Evolutionary conservation across 53 echinoderm and acorn worm genomes (phyloP), one percentile per base, ranked within the genome.

Genomic region (Actinopyga echinites): DNA sequence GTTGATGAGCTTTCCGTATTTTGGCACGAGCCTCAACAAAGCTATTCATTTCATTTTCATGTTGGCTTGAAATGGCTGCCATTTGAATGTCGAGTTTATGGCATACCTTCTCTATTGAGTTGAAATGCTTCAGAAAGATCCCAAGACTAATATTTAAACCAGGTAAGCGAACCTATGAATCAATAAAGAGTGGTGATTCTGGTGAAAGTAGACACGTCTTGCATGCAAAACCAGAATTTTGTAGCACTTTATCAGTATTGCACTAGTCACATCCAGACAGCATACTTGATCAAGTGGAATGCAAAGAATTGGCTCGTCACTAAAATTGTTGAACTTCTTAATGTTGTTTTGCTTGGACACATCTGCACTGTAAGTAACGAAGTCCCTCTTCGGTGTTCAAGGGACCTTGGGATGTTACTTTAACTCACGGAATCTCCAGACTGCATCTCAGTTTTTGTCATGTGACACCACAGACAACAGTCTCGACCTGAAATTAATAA

Each of bases 391-490:
- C 28, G 22, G 62, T 8, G 62, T 62, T 62, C 30, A 12, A 62
- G 1, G 13, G 17, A 17, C 5, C 62, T 13, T 62, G 62, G 25
- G 30, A 25, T 62, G 5, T 11, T 8, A 30, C 21, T 62, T 8
- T 62, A 11, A 49, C 15, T 17, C 13, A 17, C 15, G 17, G 49
- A 17, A 49, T 15, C 17, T 13, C 49, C 13, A 49, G 49, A 49
- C 62, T 40, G 29, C 88, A 83, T 88, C 9, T 89, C 59, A 10
- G 23, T 30, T 43, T 62, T 30, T 23, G 62, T 62, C 28, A 30
- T 30, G 26, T 62, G 62, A 12, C 62, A 62, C 62, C 26, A 30
- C 26, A 62, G 62, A 30, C 28, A 62, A 30, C 62, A 25, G 62
- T 62, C n/a, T 5, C 62, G 28, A 62, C 62, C 62, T 62, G 28